Evolutionary conservation across 2,113 vertebrate species (phyloP), one percentile per base, ranked within the genome.

Genomic region (Plotosus lineatus): DNA sequence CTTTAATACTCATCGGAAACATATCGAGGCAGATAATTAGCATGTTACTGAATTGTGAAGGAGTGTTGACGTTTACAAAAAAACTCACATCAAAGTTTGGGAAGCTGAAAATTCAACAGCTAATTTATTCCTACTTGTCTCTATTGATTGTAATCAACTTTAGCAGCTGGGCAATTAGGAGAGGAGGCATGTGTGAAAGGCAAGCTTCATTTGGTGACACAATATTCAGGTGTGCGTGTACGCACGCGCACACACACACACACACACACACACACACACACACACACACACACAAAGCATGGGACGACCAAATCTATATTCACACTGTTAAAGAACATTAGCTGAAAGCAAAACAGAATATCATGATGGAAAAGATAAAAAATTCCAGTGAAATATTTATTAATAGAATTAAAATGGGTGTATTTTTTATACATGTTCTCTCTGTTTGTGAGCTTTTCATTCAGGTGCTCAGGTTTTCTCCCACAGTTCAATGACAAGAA

Each of bases 11-110:
- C 68, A 53, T 78, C 76, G 78, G 38, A 65, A 48, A 77, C 68
- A 74, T 46, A 58, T 48, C 50, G 53, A 51, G 53, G 53, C 79
- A 71, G 9, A 28, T 81, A 58, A 78, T 84, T 81, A 78, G 68
- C 79, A 78, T 55, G 68, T 75, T 68, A 58, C 55, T 40, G 75
- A 66, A 61, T 73, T 74, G 58, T 78, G 83, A 68, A 36, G 56
- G 26, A 81, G 46, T 77, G 46, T 74, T 58, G 26, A 48, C 31
- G 66, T 76, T 65, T 80, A 74, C 73, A 68, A 84, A 84, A 77
- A 84, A 15, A 58, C n/a, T n/a, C 83, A 81, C 36, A 81, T 73
- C 75, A 68, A 78, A 78, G 75, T 50, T 69, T 44, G 36, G 55
- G 36, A 74, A 78, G 75, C 56, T 28, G 36, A 81, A 78, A 84